Percentiles rank a stretch among this genome's conserved stretches.
phyloP scores from a whole-genome alignment of 2,113 vertebrate species.

The Sterrhoptilus dennistouni region DNA sequence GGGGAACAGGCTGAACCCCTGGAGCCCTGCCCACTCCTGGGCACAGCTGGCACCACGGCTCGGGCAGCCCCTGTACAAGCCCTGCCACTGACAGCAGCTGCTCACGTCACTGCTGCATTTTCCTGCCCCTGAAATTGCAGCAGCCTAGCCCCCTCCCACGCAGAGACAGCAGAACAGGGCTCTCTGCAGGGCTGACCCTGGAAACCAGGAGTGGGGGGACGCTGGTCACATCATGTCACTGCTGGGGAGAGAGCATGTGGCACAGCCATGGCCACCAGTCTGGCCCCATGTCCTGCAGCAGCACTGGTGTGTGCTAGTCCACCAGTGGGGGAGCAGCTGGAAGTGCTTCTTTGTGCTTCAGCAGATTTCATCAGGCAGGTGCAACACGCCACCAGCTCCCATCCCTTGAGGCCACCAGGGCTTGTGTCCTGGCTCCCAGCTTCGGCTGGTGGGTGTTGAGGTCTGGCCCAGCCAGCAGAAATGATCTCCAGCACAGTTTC shows the following conservation, averaged over 20 bases:
- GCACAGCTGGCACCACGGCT: not conserved
- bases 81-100: not conserved
- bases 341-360: not conserved
- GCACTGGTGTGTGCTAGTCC: accelerated
- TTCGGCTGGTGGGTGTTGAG: accelerated
- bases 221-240: accelerated
- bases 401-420: accelerated
- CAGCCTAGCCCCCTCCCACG: not conserved
- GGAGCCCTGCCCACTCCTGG: not conserved
- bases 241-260: accelerated
- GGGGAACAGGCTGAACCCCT: accelerated
- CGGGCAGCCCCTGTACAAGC: not conserved
- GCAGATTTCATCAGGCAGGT: not conserved
- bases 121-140: not conserved
- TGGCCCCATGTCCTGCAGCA: not conserved
- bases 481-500: not conserved
- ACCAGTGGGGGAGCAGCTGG: not conserved
- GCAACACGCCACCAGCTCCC: not conserved
- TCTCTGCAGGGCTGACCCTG: accelerated
- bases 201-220: not conserved
- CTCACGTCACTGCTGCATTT: not conserved
- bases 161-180: accelerated
- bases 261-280: not conserved
- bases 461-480: not conserved
- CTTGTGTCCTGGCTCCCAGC: not conserved